phyloP scores from a whole-genome alignment of 2,113 vertebrate genomes.

The Psammodynastes pulverulentus region DNA sequence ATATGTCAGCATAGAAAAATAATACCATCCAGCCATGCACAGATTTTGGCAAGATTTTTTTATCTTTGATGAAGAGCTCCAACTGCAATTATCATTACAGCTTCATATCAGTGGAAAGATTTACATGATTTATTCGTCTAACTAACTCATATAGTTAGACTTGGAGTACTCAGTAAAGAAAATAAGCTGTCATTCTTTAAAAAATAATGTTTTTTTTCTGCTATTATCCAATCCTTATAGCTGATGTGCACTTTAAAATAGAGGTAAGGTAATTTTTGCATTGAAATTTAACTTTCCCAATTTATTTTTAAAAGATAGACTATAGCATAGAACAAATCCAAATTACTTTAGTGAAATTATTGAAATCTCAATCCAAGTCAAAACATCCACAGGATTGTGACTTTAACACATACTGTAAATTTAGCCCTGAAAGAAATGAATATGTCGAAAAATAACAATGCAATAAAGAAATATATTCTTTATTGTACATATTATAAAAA shows the following conservation, averaged over 20 bases:
- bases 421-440: not conserved
- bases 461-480: not conserved
- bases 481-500: not conserved
- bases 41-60: not conserved
- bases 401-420: not conserved
- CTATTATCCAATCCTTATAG: not conserved
- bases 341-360: not conserved
- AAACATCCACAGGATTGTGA: not conserved
- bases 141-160: too few species aligned
- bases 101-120: not conserved
- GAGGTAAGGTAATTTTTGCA: not conserved
- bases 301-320: not conserved
- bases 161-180: not conserved
- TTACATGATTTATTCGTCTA: conserved; percentile 12
- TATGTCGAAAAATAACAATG: not conserved
- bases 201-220: not conserved
- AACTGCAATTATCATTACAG: conserved; percentile 9
- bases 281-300: not conserved
- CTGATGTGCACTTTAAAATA: not conserved
- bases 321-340: not conserved
- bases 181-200: conserved; percentile 14
- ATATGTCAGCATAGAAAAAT: not conserved
- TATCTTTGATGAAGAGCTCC: conserved; percentile 4
- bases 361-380: not conserved
- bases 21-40: not conserved